These are phyloP conservation scores for Sarcophilus harrisii DNA, from an alignment of 2,797 vertebrate genomes.

Conservation along the genomic window DNA sequence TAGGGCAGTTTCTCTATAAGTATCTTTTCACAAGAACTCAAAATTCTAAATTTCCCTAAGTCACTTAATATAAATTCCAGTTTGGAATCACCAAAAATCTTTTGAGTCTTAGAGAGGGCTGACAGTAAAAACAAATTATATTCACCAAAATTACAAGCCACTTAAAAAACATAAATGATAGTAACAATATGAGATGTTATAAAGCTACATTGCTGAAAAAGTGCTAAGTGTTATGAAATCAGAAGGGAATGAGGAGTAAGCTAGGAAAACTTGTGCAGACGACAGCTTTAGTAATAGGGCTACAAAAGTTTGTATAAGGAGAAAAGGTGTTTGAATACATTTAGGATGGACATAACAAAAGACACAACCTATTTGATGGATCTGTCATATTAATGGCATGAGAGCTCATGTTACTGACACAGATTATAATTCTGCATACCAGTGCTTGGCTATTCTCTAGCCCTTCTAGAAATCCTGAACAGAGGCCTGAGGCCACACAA, in stretches of 20 bases:
- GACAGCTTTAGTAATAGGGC: neutral
- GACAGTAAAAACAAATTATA: conserved; percentile 30
- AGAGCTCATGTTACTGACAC: neutral
- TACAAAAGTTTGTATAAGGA: neutral
- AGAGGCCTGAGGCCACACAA: neutral
- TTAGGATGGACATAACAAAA: neutral
- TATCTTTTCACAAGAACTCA: neutral
- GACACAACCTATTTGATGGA: neutral
- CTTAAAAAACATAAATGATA: conserved; percentile 76
- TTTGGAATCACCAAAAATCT: conserved; percentile 2
- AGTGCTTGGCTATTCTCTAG: neutral
- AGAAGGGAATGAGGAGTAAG: neutral
- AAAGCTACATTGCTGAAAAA: neutral
- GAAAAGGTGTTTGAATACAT: neutral
- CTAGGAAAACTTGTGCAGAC: neutral
- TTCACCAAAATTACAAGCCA: conserved; percentile 35
- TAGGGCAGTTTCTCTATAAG: neutral
- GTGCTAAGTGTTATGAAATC: neutral
- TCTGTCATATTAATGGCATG: neutral
- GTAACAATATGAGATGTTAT: neutral
- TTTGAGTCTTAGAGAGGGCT: conserved; percentile 25
- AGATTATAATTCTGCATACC: neutral
- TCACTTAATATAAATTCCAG: conserved; percentile 26
- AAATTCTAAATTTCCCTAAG: neutral
- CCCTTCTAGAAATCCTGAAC: neutral